Evolutionary conservation across 53 echinoderm and acorn worm genomes (phyloP).

Genomic region (Pentamera pediparva): DNA sequence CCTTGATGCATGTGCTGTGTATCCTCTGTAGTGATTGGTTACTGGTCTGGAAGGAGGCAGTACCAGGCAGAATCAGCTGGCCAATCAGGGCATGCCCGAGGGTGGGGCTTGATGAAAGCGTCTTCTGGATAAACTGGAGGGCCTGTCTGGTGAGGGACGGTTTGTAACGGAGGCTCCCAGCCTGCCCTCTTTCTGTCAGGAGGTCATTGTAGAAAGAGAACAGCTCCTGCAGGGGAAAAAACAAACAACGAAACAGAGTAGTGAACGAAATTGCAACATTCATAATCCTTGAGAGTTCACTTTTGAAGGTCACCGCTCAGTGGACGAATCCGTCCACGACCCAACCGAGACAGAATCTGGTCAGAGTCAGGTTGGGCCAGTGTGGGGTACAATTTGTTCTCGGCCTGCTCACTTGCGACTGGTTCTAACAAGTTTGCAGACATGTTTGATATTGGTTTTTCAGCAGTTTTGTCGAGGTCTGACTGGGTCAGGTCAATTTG

Average conservation of each 20-base stretch:
- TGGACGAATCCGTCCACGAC: too few relatives aligned
- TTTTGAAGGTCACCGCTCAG: too few relatives aligned
- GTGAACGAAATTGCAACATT: too few relatives aligned
- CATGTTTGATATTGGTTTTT: too few relatives aligned
- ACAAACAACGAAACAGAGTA: background rate
- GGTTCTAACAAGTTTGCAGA: too few relatives aligned
- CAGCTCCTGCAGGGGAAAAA: conserved; percentile 29
- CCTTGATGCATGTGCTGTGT: conserved; percentile 51
- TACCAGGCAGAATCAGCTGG: conserved; percentile 26
- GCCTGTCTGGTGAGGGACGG: conserved; percentile 34
- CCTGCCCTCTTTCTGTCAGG: conserved; percentile 14
- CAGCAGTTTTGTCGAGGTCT: too few relatives aligned
- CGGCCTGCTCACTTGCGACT: too few relatives aligned
- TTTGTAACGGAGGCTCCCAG: conserved; percentile 9
- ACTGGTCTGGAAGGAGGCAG: conserved; percentile 15
- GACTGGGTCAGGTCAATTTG: too few relatives aligned
- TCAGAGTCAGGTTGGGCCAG: too few relatives aligned
- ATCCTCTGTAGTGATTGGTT: conserved; percentile 64
- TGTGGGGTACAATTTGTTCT: too few relatives aligned
- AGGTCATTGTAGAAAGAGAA: conserved; percentile 29
- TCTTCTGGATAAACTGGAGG: conserved; percentile 35
- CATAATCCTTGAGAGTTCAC: too few relatives aligned
- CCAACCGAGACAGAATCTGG: too few relatives aligned
- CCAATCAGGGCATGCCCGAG: conserved; percentile 68
- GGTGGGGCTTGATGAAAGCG: conserved; percentile 41